These are phyloP conservation scores for Hozukius guyotensis DNA, from an alignment of 2,797 vertebrate species.

Conservation along the genomic window DNA sequence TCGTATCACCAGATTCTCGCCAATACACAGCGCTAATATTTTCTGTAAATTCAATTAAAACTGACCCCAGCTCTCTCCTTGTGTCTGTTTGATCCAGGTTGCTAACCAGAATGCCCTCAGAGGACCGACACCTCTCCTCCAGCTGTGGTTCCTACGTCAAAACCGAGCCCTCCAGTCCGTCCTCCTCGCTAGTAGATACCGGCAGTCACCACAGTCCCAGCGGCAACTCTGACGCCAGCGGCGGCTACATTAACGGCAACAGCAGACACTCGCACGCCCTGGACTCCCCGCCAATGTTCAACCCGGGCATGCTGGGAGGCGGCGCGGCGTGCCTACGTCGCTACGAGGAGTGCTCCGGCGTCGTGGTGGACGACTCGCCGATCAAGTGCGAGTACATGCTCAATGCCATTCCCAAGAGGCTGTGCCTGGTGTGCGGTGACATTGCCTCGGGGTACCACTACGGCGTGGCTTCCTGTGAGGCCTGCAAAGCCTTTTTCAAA, in stretches of 20 bases:
- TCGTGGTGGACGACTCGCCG: constrained; percentile 88
- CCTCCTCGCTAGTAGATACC: constrained; percentile 88
- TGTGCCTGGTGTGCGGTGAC: constrained; percentile 95
- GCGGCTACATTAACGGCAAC: constrained; percentile 85
- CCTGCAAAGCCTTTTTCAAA: constrained; percentile 97
- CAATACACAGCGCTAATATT: too few relatives aligned
- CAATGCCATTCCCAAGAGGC: constrained; percentile 90
- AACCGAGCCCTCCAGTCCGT: constrained; percentile 92
- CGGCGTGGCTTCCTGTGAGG: constrained; percentile 95
- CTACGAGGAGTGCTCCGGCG: constrained; percentile 88
- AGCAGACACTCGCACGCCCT: constrained; percentile 84
- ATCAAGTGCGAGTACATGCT: constrained; percentile 95
- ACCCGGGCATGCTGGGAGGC: constrained; percentile 80
- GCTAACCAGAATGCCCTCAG: constrained; percentile 89
- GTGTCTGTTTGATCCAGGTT: constrained; percentile 81
- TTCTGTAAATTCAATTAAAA: neutral
- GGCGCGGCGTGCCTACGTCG: constrained; percentile 84
- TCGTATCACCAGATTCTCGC: fast-evolving
- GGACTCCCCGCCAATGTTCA: constrained; percentile 91
- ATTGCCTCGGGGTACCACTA: constrained; percentile 95
- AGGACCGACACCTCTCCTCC: constrained; percentile 88
- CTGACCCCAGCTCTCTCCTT: neutral
- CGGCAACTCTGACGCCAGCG: constrained; percentile 89
- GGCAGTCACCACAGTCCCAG: constrained; percentile 93
- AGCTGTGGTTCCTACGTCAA: constrained; percentile 94